phyloP scores from a whole-genome alignment of 2,113 vertebrate species.

The Steatornis caripensis region DNA sequence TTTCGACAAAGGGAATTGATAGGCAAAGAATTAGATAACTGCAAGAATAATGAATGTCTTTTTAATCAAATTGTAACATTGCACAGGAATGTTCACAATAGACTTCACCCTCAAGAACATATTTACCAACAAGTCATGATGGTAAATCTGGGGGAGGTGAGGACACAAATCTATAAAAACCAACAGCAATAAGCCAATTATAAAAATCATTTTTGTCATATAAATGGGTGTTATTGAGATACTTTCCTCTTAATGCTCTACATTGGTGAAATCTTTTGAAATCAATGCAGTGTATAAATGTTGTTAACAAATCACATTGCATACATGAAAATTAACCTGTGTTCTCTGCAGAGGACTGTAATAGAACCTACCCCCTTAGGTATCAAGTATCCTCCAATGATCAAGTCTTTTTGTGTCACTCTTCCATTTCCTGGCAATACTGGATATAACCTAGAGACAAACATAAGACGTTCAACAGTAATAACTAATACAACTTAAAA shows the following conservation, averaged over 20 bases:
- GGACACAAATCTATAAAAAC: not conserved
- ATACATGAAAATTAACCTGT: not conserved
- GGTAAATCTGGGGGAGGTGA: not conserved
- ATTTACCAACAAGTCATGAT: not conserved
- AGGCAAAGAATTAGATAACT: not conserved
- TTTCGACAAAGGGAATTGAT: not conserved
- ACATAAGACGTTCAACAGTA: not conserved
- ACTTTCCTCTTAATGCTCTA: not conserved
- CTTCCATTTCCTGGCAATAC: constrained; percentile 91
- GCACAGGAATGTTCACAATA: not conserved
- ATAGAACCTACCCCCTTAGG: constrained; percentile 87
- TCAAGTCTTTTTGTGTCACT: constrained; percentile 87
- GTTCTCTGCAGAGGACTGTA: not conserved
- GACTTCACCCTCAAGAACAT: not conserved
- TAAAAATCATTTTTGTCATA: not conserved
- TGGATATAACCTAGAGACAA: constrained; percentile 84
- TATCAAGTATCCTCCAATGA: constrained; percentile 88
- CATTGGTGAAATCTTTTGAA: not conserved
- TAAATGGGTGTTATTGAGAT: not conserved
- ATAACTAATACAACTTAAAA: not conserved
- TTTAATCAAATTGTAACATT: not conserved
- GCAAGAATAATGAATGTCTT: not conserved
- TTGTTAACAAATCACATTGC: not conserved
- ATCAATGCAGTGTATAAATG: not conserved
- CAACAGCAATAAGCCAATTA: not conserved